Conservation (phyloP, 2,113 vertebrate genomes). For the Taxidea taxus region DNA sequence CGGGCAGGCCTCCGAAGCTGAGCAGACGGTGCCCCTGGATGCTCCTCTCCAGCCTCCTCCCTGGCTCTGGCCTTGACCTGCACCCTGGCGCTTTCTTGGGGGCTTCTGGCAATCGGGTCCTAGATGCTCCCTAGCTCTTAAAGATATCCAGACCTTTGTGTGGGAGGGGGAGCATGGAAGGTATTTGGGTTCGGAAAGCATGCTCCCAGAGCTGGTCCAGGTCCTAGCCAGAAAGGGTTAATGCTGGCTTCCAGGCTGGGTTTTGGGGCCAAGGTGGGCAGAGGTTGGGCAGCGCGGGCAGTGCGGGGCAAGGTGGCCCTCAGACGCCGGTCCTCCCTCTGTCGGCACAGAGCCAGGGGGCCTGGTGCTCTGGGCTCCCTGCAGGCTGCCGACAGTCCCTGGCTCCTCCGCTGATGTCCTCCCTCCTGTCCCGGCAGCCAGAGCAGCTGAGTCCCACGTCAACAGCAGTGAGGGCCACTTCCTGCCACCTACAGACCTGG, state of each 20-base stretch:
- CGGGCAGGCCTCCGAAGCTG: background rate
- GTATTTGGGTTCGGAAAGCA: background rate
- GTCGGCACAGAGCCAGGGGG: background rate
- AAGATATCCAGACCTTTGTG: background rate
- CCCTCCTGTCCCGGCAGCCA: slow-evolving; percentile 53
- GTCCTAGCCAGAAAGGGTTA: slow-evolving; percentile 23
- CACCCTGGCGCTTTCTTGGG: background rate
- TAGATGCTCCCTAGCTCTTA: background rate
- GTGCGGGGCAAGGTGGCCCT: background rate
- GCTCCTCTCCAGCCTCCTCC: background rate
- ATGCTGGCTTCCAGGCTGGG: background rate
- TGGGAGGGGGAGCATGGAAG: background rate
- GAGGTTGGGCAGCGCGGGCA: slow-evolving; percentile 5
- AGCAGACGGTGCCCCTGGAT: too few relatives aligned
- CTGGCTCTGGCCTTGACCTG: background rate
- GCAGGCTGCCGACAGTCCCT: background rate
- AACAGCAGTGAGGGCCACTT: background rate
- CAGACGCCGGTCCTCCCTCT: background rate
- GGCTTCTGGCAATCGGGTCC: background rate
- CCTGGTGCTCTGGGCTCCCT: slow-evolving; percentile 73
- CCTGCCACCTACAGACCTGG: slow-evolving; percentile 65
- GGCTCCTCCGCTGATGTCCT: background rate
- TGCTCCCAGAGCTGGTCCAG: background rate
- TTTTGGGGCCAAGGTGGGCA: background rate
- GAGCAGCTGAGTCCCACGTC: slow-evolving; percentile 54